Percentiles rank a stretch among this genome's conserved stretches.
Evolutionary conservation across 1,140 invertebrate genomes (phyloP).

Genomic region (Musca domestica): DNA sequence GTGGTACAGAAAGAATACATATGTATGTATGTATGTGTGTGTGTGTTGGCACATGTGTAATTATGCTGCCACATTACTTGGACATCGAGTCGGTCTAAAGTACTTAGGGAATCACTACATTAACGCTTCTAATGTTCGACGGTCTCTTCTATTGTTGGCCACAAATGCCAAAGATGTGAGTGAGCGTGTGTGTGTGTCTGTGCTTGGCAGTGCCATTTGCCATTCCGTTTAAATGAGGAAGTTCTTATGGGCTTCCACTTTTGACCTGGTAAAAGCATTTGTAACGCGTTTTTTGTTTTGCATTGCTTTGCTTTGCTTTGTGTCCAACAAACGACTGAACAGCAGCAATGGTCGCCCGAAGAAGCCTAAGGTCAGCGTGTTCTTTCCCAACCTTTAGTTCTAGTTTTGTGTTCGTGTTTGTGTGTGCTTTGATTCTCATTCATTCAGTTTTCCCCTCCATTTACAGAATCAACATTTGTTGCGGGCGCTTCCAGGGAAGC

Average conservation of each 20-base stretch:
- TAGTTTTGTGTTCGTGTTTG: neutral
- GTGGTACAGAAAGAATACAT: too few relatives aligned
- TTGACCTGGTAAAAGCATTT: constrained; percentile 15
- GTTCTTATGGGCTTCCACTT: neutral
- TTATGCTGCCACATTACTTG: constrained; percentile 2
- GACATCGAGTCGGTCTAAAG: constrained; percentile 13
- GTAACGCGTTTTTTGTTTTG: neutral
- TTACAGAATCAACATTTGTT: constrained; percentile 6
- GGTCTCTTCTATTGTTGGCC: too few relatives aligned
- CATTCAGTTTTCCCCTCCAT: neutral
- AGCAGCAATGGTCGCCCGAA: neutral
- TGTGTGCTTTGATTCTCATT: neutral
- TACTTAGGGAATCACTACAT: constrained; percentile 17
- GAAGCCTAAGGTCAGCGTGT: neutral
- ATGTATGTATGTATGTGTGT: too few relatives aligned
- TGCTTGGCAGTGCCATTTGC: too few relatives aligned
- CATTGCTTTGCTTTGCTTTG: too few relatives aligned
- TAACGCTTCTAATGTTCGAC: too few relatives aligned
- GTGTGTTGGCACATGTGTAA: too few relatives aligned
- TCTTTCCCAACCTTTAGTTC: neutral
- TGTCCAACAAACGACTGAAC: too few relatives aligned
- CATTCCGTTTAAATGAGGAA: constrained; percentile 4
- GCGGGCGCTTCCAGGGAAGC: constrained; percentile 62
- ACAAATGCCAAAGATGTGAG: too few relatives aligned
- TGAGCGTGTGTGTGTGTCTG: too few relatives aligned